Evolutionary conservation across 2,113 vertebrate genomes (phyloP).

Genomic region (Chloropsis hardwickii): DNA sequence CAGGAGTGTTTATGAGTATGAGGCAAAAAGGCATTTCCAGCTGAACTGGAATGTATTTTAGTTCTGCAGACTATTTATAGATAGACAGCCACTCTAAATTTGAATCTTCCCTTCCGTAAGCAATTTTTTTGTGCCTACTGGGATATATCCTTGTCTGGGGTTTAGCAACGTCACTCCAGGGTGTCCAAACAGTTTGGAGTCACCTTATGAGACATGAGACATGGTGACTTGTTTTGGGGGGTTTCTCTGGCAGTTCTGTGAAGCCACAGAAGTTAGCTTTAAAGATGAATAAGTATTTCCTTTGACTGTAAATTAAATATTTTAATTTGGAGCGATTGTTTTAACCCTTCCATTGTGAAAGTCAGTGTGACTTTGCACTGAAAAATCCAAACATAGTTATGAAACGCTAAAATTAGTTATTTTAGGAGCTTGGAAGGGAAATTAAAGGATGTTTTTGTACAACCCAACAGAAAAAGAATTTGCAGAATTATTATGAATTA

Average conservation of each 20-base stretch:
- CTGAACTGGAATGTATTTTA: constrained; percentile 62
- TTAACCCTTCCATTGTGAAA: constrained; percentile 16
- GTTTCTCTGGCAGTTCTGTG: neutral
- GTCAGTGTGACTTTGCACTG: neutral
- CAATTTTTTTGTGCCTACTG: constrained; percentile 38
- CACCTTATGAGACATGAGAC: neutral
- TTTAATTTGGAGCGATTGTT: neutral
- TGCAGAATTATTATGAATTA: neutral
- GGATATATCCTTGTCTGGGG: neutral
- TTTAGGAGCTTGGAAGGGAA: neutral
- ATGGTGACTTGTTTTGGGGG: neutral
- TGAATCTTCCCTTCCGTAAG: constrained; percentile 60
- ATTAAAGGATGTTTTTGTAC: neutral
- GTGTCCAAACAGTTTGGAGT: neutral
- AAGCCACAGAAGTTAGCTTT: neutral
- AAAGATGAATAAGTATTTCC: neutral
- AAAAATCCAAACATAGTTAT: neutral
- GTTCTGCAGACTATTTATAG: constrained; percentile 55
- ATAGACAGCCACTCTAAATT: constrained; percentile 50
- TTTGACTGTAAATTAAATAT: neutral
- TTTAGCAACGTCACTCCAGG: neutral
- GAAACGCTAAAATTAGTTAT: neutral
- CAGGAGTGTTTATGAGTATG: constrained; percentile 40
- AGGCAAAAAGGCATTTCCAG: constrained; percentile 61
- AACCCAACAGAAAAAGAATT: neutral